Base-by-base conservation (phyloP, 2,888 invertebrate species). In the Phaedon cochleariae region DNA sequence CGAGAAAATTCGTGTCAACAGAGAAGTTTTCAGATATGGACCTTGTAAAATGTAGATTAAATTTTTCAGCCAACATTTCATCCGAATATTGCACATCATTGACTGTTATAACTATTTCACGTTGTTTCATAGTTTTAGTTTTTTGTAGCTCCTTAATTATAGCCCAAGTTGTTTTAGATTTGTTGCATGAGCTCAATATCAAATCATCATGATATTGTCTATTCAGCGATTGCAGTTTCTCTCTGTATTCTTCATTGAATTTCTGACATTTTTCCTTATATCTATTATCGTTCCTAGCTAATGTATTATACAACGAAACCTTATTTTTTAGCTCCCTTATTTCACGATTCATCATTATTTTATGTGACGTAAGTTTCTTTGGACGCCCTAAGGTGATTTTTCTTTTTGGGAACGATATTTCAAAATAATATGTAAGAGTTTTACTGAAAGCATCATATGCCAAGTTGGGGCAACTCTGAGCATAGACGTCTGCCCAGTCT, bases 331-430 rank as follows among this genome's bases (percentile, higher is more conserved):
- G 45, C 45, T 45, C 45, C 5, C 10, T 34, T 34, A 34, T n/a
- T n/a, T n/a, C n/a, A n/a, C n/a, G n/a, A n/a, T n/a, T 34, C 34
- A 34, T 34, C 45, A 45, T 45, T 45, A 45, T 45, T 45, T 45
- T 45, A 1, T 45, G 2, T 45, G 4, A 5, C n/a, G 45, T 10
- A 45, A 0, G n/a, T 45, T 45, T 45, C 10, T 9, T 34, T 34
- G 34, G 34, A 9, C 34, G 34, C 34, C 10, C 34, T 34, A 34
- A 10, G 10, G 34, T n/a, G n/a, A n/a, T n/a, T n/a, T n/a, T n/a
- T n/a, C n/a, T n/a, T n/a, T n/a, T n/a, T n/a, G n/a, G n/a, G n/a
- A n/a, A n/a, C n/a, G n/a, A n/a, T n/a, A n/a, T n/a, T n/a, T n/a
- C n/a, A n/a, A n/a, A n/a, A n/a, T n/a, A n/a, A n/a, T n/a, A n/a